Conservation (phyloP, 2,888 invertebrate species). For the Dastarcus helophoroides region DNA sequence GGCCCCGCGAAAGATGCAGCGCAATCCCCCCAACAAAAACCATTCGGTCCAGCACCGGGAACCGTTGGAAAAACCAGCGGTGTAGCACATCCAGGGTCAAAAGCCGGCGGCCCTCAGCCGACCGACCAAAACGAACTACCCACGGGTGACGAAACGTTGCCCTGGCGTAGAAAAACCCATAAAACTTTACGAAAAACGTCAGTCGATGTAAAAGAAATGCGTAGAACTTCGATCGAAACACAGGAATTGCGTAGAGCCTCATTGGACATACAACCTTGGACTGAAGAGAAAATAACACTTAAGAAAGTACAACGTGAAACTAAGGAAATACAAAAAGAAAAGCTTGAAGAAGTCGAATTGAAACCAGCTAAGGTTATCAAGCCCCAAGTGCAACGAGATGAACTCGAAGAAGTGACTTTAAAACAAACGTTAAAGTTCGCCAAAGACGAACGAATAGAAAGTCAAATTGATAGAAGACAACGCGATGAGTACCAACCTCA, state of each 20-base stretch:
- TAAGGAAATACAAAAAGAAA: conserved; percentile 35
- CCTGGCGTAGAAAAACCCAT: no score
- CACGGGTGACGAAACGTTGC: conserved; percentile 43
- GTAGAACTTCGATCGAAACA: not conserved
- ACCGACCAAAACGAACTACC: conserved; percentile 39
- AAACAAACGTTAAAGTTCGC: no score
- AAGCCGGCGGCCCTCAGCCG: conserved; percentile 25
- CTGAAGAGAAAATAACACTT: conserved; percentile 49
- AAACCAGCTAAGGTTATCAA: conserved; percentile 18
- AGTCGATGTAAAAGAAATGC: conserved; percentile 1
- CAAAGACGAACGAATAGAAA: no score
- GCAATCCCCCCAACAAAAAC: conserved; percentile 20
- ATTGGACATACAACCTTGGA: conserved; percentile 42
- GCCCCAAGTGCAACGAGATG: not conserved
- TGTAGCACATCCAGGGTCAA: conserved; percentile 25
- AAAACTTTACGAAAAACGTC: conserved; percentile 8
- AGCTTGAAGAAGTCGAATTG: conserved; percentile 39
- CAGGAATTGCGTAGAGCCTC: no score
- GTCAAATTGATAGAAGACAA: no score
- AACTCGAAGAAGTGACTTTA: conserved; percentile 8
- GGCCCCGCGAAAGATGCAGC: conserved; percentile 25
- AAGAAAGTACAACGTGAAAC: conserved; percentile 38
- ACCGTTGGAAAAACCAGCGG: conserved; percentile 29
- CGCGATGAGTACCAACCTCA: not conserved
- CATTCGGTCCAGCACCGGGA: conserved; percentile 23